Base-by-base conservation (phyloP, 1,140 invertebrate genomes). In the Aphelinus certus region DNA sequence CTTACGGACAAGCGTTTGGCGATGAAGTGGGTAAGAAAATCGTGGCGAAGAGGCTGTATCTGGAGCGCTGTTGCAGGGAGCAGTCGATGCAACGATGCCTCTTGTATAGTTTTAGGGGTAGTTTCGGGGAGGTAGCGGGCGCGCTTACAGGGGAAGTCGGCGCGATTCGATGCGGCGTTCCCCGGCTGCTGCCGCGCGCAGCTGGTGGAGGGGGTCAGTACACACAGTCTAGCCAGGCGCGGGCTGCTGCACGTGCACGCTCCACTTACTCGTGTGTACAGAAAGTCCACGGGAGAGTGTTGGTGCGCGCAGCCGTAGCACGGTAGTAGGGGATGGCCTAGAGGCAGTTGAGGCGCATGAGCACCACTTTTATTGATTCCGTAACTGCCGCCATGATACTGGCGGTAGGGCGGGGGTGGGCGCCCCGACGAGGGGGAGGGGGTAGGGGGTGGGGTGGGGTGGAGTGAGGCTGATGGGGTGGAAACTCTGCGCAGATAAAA, bases 401-500 rank as follows among this genome's bases (percentile, higher is more conserved):
- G 82, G 83, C 80, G 77, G 57, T 78, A 78, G 76, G 78, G 80
- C 80, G 79, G 82, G 79, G 82, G 80, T 77, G 79, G 82, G 79
- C 75, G 77, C 78, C 76, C 73, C 46, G 76, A 76, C 79, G 75
- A 78, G 73, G 76, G 76, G 78, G 78, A 71, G 72, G 62, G 57
- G 7, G 57, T 26, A 7, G 7, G 61, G 9, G 61, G 71, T 68
- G 68, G 53, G 62, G 51, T 55, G 73, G 66, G 66, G 76, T 78
- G 67, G 83, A 82, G 81, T 82, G 84, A 84, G 84, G 82, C 86
- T 88, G 84, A 87, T 87, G 85, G 85, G 85, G 85, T 88, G 87
- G 87, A 88, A 88, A 88, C 87, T 88, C 85, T 86, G 84, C 85
- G 83, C 83, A 88, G 87, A 88, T 88, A 88, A 88, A 88, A 88